Conservation (phyloP, 1,140 invertebrate species). For the Limonius californicus region DNA sequence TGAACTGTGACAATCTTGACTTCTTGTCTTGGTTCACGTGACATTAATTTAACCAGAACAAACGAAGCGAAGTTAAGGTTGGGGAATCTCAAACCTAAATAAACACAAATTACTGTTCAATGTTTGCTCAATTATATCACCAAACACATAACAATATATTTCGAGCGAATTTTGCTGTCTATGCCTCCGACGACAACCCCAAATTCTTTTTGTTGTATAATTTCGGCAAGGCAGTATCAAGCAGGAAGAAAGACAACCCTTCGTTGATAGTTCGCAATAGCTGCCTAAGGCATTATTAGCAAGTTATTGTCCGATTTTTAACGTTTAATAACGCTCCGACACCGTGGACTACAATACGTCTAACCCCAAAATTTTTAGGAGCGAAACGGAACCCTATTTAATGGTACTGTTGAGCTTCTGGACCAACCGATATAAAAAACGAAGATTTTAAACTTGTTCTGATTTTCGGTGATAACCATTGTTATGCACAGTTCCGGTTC, state of each 20-base stretch:
- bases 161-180: too few relatives aligned
- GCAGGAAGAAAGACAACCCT: not conserved
- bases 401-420: constrained; percentile 7
- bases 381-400: constrained; percentile 9
- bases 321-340: constrained; percentile 32
- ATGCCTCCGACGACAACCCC: too few relatives aligned
- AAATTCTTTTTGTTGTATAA: too few relatives aligned
- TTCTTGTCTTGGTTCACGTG: too few relatives aligned
- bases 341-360: constrained; percentile 5
- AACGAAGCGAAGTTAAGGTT: too few relatives aligned
- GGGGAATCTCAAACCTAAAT: too few relatives aligned
- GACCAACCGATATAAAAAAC: constrained; percentile 19
- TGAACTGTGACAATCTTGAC: too few relatives aligned
- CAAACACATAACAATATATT: too few relatives aligned
- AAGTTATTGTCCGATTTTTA: constrained; percentile 32
- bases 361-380: constrained; percentile 24
- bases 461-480: constrained; percentile 30
- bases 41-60: too few relatives aligned
- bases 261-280: constrained; percentile 1
- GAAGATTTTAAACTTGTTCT: constrained; percentile 31
- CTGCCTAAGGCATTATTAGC: constrained; percentile 19
- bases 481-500: constrained; percentile 30
- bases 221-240: too few relatives aligned
- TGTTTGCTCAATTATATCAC: too few relatives aligned
- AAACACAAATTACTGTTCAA: too few relatives aligned